These are phyloP conservation scores for Catostomus latipinnis DNA, from an alignment of 2,797 vertebrate species.

Conservation along the genomic window DNA sequence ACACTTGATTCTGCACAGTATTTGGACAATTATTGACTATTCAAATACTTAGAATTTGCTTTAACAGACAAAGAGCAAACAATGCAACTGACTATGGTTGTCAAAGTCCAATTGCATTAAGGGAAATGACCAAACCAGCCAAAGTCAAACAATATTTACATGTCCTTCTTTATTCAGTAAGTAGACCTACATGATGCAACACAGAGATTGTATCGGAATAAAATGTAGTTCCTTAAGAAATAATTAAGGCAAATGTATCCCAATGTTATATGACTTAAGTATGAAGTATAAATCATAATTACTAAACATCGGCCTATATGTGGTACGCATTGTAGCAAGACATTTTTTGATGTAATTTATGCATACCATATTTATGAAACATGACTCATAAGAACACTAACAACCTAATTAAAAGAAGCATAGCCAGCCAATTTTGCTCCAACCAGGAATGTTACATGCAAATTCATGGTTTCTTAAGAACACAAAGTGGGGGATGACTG, in stretches of 20 bases:
- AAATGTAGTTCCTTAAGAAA: no score
- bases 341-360: not conserved
- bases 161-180: not conserved
- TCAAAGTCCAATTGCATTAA: not conserved
- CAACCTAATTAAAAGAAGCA: not conserved
- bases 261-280: no score
- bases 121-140: not conserved
- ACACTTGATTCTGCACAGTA: not conserved
- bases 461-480: not conserved
- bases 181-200: not conserved
- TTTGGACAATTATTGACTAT: slow-evolving; percentile 35
- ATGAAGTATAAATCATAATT: not conserved
- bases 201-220: not conserved
- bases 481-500: not conserved
- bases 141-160: not conserved
- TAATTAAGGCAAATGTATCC: no score
- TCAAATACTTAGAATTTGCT: not conserved
- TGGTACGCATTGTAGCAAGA: not conserved
- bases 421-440: not conserved
- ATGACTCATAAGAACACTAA: not conserved
- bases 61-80: not conserved
- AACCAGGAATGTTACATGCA: not conserved
- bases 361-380: not conserved
- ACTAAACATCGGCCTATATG: not conserved
- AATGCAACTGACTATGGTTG: not conserved